These are phyloP conservation scores for Cetoscarus ocellatus DNA, from an alignment of 2,797 vertebrate genomes.

Conservation along the genomic window DNA sequence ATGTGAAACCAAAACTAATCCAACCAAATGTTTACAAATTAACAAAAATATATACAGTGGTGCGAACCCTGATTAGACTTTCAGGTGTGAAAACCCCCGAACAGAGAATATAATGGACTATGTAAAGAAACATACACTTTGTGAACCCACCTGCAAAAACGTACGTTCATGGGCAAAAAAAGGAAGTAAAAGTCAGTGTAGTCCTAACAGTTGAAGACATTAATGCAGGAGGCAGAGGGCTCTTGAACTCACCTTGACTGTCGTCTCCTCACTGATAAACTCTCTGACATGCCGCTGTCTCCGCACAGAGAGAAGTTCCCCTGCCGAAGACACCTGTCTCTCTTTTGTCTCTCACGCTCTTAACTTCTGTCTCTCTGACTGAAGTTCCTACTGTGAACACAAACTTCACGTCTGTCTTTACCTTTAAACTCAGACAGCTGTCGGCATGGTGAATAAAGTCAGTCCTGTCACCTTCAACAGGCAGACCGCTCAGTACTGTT, in stretches of 20 bases:
- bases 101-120: too few species aligned
- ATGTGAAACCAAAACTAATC: too few species aligned
- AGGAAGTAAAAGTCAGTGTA: neutral
- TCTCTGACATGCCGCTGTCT: conserved; percentile 13
- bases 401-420: conserved; percentile 15
- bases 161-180: neutral
- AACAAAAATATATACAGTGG: too few species aligned
- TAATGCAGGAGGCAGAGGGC: conserved; percentile 6
- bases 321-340: neutral
- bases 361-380: neutral
- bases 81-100: too few species aligned
- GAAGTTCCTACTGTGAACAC: neutral
- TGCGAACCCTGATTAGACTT: too few species aligned
- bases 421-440: conserved; percentile 27
- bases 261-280: conserved; percentile 40
- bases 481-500: conserved; percentile 11
- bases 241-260: conserved; percentile 21
- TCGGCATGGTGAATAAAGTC: conserved; percentile 25
- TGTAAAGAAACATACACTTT: neutral
- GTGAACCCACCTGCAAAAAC: neutral
- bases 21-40: too few species aligned
- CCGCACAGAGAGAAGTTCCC: conserved; percentile 23
- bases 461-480: conserved; percentile 27
- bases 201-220: neutral
- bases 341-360: neutral